Percentiles rank a stretch among this genome's conserved stretches.
Evolutionary conservation across 1,140 invertebrate genomes (phyloP).

Genomic region (Formica exsecta): DNA sequence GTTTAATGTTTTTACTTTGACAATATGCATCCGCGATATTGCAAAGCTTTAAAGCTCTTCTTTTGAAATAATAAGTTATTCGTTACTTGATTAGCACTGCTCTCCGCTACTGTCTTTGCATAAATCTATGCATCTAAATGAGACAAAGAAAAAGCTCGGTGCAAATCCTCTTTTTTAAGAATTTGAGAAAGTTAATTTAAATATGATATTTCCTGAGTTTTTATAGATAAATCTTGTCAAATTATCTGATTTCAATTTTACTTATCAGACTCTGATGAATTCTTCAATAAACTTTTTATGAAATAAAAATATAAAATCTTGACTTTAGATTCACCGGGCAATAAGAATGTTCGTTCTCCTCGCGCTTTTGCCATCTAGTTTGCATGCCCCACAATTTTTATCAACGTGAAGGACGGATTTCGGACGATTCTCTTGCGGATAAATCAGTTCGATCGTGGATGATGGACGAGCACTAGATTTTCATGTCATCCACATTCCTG

Average conservation of each 20-base stretch:
- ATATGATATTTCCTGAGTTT: neutral
- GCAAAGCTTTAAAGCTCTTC: neutral
- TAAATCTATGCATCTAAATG: constrained; percentile 19
- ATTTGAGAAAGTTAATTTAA: constrained; percentile 17
- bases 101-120: constrained; percentile 3
- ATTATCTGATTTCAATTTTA: constrained; percentile 13
- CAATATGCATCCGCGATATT: constrained; percentile 20
- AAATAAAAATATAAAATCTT: neutral
- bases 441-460: constrained; percentile 48
- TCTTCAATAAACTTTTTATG: neutral
- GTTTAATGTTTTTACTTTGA: constrained; percentile 35
- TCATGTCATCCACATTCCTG: constrained; percentile 43
- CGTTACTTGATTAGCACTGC: constrained; percentile 28
- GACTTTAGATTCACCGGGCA: constrained; percentile 1
- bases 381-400: constrained; percentile 9
- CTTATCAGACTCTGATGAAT: neutral
- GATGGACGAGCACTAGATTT: constrained; percentile 54
- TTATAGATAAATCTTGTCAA: neutral
- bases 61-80: constrained; percentile 28
- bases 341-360: neutral
- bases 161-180: constrained; percentile 8
- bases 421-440: constrained; percentile 27
- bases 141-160: neutral
- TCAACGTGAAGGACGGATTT: constrained; percentile 21
- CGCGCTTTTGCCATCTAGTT: neutral